These are phyloP conservation scores for Mustela lutreola DNA, from an alignment of 2,113 vertebrate species.

Conservation along the genomic window DNA sequence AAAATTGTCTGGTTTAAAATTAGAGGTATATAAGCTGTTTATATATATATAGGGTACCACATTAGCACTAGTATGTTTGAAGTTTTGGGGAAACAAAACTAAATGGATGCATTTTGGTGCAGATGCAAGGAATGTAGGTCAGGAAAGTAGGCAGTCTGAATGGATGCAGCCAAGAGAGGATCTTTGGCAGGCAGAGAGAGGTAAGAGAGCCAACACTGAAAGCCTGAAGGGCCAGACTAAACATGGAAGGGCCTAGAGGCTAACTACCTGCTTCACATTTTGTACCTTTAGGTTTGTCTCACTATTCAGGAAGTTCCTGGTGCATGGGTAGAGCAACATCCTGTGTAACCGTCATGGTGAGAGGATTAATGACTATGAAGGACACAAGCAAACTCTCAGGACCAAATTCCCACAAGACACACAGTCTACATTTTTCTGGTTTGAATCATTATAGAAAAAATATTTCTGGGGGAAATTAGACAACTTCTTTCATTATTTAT, in stretches of 20 bases:
- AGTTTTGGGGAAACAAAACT: neutral
- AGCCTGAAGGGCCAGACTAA: accelerated
- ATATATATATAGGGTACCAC: too few relatives aligned
- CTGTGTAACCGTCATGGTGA: neutral
- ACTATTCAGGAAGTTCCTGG: neutral
- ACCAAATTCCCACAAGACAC: constrained; percentile 3
- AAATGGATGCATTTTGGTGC: neutral
- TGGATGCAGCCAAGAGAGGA: neutral
- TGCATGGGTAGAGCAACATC: accelerated
- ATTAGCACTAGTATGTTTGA: neutral
- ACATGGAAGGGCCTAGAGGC: accelerated
- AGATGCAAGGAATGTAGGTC: neutral
- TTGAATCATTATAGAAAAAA: constrained; percentile 45
- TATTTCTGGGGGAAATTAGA: constrained; percentile 37
- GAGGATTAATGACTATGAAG: constrained; percentile 45
- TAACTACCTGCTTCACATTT: neutral
- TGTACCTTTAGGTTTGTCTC: neutral
- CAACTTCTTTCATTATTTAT: constrained; percentile 49
- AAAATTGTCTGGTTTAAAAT: neutral
- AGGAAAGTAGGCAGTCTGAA: neutral
- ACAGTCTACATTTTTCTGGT: constrained; percentile 19
- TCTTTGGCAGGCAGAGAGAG: neutral
- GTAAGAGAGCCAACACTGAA: accelerated
- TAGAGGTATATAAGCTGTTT: neutral
- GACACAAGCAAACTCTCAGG: neutral